Evolutionary conservation across 2,113 vertebrate genomes (phyloP).

Genomic region (Oncorhynchus kisutch): DNA sequence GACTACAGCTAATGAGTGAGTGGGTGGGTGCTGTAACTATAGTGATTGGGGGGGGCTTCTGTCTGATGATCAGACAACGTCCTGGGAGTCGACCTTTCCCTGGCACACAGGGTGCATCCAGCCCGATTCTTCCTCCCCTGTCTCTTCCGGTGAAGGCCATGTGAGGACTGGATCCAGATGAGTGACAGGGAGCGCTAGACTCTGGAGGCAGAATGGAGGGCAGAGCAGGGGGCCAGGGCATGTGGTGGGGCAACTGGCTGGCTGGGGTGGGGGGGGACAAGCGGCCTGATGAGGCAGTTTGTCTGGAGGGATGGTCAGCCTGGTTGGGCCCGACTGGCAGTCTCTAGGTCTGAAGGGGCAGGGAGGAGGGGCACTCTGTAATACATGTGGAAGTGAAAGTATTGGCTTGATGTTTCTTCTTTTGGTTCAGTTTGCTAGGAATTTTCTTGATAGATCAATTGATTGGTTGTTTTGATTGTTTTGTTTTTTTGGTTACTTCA

Average conservation of each 20-base stretch:
- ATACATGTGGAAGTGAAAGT: conserved; percentile 40
- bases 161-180: conserved; percentile 42
- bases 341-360: conserved; percentile 31
- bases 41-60: not conserved
- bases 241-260: not conserved
- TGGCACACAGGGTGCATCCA: conserved; percentile 4
- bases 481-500: conserved; percentile 57
- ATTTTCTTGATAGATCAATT: conserved; percentile 45
- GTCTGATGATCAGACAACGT: not conserved
- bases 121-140: conserved; percentile 4
- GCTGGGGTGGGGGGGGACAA: not conserved
- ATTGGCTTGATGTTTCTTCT: conserved; percentile 44
- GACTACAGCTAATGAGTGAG: not conserved
- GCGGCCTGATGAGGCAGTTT: conserved; percentile 16
- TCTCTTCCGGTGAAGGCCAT: conserved; percentile 51
- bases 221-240: conserved; percentile 11
- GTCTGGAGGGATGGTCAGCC: not conserved
- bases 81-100: conserved; percentile 15
- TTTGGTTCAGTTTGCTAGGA: conserved; percentile 62
- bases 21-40: not conserved
- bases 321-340: conserved; percentile 7
- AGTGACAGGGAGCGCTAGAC: conserved; percentile 22
- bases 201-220: conserved; percentile 8
- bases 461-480: conserved; percentile 62
- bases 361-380: conserved; percentile 12